Evolutionary conservation across 2,888 invertebrate genomes (phyloP).

Genomic region (Leptodirus hochenwartii): DNA sequence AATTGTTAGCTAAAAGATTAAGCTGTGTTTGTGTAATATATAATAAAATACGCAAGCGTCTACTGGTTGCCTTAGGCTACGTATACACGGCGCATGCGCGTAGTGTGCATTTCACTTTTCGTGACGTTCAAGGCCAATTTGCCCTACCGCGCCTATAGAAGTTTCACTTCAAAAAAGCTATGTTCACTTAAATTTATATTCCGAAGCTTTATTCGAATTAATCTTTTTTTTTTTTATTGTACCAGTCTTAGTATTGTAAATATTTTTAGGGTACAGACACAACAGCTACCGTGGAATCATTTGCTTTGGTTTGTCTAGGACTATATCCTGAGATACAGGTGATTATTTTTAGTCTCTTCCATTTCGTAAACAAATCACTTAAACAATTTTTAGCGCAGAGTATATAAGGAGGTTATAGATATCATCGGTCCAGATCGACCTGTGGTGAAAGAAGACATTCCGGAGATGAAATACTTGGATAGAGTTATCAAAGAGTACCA

Average conservation of each 20-base stretch:
- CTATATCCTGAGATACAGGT: neutral
- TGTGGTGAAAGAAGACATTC: neutral
- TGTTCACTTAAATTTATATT: too few species aligned
- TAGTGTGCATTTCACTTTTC: too few species aligned
- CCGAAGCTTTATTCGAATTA: too few species aligned
- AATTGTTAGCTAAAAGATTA: too few species aligned
- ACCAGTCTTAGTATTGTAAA: neutral
- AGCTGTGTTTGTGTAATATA: too few species aligned
- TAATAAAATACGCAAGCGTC: too few species aligned
- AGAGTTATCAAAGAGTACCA: neutral
- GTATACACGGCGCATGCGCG: too few species aligned
- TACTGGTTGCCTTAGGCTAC: too few species aligned
- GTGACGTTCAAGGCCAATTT: too few species aligned
- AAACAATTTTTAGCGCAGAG: constrained; percentile 1
- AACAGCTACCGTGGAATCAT: neutral
- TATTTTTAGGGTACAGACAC: constrained; percentile 1
- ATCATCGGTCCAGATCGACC: constrained; percentile 1
- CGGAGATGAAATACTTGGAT: neutral
- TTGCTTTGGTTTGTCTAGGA: neutral
- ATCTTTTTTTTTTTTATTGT: too few species aligned
- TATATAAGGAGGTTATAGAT: neutral
- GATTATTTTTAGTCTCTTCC: neutral
- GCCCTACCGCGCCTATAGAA: too few species aligned
- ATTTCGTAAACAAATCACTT: neutral
- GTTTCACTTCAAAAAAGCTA: too few species aligned